Base-by-base conservation (phyloP, 2,797 vertebrate species). In the Limnodromus scolopaceus region DNA sequence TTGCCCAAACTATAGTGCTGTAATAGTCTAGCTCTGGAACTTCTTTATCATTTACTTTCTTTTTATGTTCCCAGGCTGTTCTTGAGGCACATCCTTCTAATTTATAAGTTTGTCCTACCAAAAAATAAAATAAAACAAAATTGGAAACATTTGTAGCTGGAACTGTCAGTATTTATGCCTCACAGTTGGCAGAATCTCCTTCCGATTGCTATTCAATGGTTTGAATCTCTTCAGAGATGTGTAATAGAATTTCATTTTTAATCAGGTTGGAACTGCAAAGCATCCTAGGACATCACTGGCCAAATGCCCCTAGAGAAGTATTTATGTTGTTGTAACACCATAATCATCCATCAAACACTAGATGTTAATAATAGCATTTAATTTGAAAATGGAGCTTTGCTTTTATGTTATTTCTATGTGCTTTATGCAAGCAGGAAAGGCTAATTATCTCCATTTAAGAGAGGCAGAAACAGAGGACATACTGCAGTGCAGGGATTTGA, bases 91-190 rank as follows among this genome's bases (percentile, higher is more conserved):
- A n/a, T 82, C 66, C 55, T 87, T 91, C 84, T 70, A 65, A 95
- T 93, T 87, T 92, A 89, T 72, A 39, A 81, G 46, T 84, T 69
- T 87, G 23, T 91, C 77, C 66, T 94, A 58, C 32, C 41, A 66
- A 77, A 84, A 90, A 89, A 53, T 45, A 46, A 76, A 85, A 54
- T 22, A 38, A 84, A 90, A 72, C 20, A 54, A 32, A 92, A n/a
- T 4, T 55, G 70, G 71, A 69, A 84, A 66, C 54, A 32, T 72
- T 87, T 58, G 58, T 76, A 89, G 57, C 49, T 58, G 10, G 58
- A 66, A 34, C 55, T 58, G 39, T 79, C 22, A 11, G 36, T 70
- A 69, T 77, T 92, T 87, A 70, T 84, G 66, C 45, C 63, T 87
- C 58, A 12, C 16, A 20, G 63, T 9, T 79, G 92, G 92, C 92